Evolutionary conservation across 2,113 vertebrate species (phyloP), one percentile per base, ranked within the genome.

Genomic region (Gobio gobio): DNA sequence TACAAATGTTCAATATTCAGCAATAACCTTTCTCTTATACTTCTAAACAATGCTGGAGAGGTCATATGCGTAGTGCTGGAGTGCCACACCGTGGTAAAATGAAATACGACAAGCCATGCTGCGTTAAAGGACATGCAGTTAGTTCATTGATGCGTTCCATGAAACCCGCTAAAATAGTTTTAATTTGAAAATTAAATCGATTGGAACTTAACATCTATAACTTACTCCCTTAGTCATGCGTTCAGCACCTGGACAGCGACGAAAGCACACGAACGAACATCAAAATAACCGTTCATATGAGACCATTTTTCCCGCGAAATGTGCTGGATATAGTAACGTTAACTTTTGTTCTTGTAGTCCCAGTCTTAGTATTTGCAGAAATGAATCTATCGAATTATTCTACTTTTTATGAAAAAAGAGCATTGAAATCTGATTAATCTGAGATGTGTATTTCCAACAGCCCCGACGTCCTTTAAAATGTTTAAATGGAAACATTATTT

Each of bases 41-140:
- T 88, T 88, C 77, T 54, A 45, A 86, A 63, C 75, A 61, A 40
- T 80, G 22, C 22, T 88, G 91, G 93, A 93, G 83, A 82, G 47
- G 80, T 82, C 64, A 66, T 84, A 91, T 93, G 86, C 90, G 88
- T 92, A 93, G 96, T 94, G 92, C 95, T 95, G 51, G 93, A 95
- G 96, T 96, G 96, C 97, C 97, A 92, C 96, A 92, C 90, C 83
- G 97, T 95, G 97, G 97, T 91, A 54, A 85, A 22, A 18, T 13
- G 22, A 5, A 83, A 90, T 77, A 93, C 78, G 56, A 47, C 93
- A 93, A 77, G 54, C 18, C 33, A 29, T 18, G 54, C 20, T 56
- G 7, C 54, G 16, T 26, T 63, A n/a, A n/a, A 73, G 16, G 18
- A 24, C 14, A 40, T 12, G 18, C 51, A 36, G 22, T 74, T 18